Evolutionary conservation across 2,113 vertebrate genomes (phyloP).

Genomic region (Machaerirhynchus nigripectus): DNA sequence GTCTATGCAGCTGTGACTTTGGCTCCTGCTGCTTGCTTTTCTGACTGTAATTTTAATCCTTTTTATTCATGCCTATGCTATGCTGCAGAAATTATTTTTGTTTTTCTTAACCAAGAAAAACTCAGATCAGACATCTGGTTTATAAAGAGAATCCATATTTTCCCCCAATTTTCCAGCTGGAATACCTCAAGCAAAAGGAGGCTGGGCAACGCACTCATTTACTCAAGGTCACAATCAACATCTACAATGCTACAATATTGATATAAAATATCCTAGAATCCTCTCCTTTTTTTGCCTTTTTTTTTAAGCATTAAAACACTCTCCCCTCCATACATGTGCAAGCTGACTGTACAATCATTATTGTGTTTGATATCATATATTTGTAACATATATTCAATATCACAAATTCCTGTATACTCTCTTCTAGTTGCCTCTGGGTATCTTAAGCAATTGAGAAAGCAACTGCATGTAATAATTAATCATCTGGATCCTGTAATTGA

Average conservation of each 20-base stretch:
- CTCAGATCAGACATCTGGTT: slow-evolving; percentile 14
- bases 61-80: not conserved
- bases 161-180: not conserved
- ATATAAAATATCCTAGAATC: not conserved
- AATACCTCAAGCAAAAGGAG: slow-evolving; percentile 34
- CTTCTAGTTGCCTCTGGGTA: not conserved
- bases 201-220: not conserved
- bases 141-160: not conserved
- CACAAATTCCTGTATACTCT: not conserved
- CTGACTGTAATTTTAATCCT: not conserved
- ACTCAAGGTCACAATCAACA: not conserved
- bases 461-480: not conserved
- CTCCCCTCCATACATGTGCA: not conserved
- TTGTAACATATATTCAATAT: not conserved
- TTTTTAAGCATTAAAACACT: not conserved
- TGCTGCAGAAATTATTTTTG: not conserved
- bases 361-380: not conserved
- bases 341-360: not conserved
- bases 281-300: not conserved
- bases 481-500: not conserved
- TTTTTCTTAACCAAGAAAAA: not conserved
- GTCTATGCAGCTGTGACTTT: not conserved
- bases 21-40: not conserved
- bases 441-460: not conserved
- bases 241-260: not conserved